Evolutionary conservation across 2,113 vertebrate species (phyloP).

Genomic region (Bucco capensis): DNA sequence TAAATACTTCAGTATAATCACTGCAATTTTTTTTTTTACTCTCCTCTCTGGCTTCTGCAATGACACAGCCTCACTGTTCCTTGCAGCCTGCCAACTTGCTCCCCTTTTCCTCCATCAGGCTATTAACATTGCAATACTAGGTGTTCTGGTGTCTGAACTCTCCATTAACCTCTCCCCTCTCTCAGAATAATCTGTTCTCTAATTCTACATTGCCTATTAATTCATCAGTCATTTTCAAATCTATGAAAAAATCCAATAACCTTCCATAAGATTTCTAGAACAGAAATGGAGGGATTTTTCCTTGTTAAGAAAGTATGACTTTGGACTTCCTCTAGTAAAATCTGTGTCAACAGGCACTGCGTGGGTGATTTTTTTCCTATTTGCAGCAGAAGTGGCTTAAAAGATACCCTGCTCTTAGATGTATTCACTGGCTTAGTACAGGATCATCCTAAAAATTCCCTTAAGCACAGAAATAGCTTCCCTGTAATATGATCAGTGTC

Average conservation of each 20-base stretch:
- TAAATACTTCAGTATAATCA: background rate
- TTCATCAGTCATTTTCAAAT: background rate
- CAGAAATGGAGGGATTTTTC: background rate
- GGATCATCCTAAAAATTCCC: background rate
- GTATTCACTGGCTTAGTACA: background rate
- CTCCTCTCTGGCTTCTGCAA: background rate
- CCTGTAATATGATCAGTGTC: background rate
- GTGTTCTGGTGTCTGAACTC: background rate
- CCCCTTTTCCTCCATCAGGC: background rate
- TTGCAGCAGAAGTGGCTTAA: background rate
- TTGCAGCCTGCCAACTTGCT: background rate
- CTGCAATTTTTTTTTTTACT: background rate
- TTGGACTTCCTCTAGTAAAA: background rate
- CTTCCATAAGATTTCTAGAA: background rate
- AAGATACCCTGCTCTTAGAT: background rate
- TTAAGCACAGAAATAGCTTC: background rate
- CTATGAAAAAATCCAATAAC: background rate
- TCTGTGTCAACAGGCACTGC: background rate
- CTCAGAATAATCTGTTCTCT: background rate
- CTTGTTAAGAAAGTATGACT: background rate
- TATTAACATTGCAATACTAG: background rate
- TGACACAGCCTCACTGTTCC: background rate
- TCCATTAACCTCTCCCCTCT: background rate
- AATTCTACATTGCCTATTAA: background rate
- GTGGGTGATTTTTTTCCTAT: background rate